Conservation (phyloP, 2,888 invertebrate species). For the Geophilus truncorum region DNA sequence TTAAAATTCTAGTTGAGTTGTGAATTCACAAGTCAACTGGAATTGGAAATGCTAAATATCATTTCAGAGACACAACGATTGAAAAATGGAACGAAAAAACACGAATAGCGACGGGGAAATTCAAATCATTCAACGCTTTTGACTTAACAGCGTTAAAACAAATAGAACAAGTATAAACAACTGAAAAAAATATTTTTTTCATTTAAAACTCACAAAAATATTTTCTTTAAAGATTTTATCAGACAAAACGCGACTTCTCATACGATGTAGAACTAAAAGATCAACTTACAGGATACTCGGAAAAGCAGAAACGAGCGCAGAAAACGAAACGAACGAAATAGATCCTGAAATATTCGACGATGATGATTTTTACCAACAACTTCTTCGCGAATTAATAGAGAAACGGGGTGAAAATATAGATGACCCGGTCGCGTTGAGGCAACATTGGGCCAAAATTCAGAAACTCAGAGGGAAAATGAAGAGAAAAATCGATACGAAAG, state of each 20-base stretch:
- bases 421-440: constrained; percentile 75
- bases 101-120: constrained; percentile 59
- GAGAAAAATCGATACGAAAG: constrained; percentile 83
- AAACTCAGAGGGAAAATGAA: constrained; percentile 88
- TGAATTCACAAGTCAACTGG: no score
- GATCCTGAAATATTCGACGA: constrained; percentile 90
- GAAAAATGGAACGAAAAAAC: constrained; percentile 96
- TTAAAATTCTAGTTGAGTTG: not conserved
- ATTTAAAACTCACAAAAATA: not conserved
- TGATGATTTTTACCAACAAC: constrained; percentile 92
- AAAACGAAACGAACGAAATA: constrained; percentile 51
- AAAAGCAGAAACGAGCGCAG: constrained; percentile 47
- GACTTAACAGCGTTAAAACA: constrained; percentile 61
- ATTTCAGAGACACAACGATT: constrained; percentile 72
- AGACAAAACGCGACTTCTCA: constrained; percentile 49
- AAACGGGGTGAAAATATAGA: constrained; percentile 76
- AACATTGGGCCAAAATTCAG: constrained; percentile 87
- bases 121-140: constrained; percentile 58
- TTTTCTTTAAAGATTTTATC: not conserved
- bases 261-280: constrained; percentile 47
- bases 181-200: not conserved
- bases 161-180: constrained; percentile 72
- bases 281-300: constrained; percentile 67
- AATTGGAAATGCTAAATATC: constrained; percentile 35
- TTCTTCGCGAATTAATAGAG: constrained; percentile 86